A percentile compares a stretch with the other conserved stretches of the same genome.
These are phyloP conservation scores for Astropecten irregularis DNA, from an alignment of 53 echinoderm and acorn worm genomes.

Conservation along the genomic window DNA sequence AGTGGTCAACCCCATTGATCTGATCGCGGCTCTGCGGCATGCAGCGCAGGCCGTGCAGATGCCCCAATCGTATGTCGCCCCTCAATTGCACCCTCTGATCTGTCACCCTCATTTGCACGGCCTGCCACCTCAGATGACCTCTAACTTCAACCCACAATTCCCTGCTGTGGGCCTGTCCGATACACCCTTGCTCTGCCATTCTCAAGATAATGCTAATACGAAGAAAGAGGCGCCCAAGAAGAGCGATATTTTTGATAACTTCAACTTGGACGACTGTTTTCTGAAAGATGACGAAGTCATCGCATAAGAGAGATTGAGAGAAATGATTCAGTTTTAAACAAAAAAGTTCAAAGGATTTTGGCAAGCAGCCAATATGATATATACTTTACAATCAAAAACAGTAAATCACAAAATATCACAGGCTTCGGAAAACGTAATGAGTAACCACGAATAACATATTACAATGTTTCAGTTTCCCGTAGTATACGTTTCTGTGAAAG, in stretches of 20 bases:
- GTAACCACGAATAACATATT: too few species aligned
- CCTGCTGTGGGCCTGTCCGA: neutral
- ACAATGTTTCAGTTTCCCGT: too few species aligned
- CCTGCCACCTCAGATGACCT: neutral
- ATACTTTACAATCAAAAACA: too few species aligned
- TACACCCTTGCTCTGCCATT: neutral
- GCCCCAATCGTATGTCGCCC: neutral
- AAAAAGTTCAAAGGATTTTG: too few species aligned
- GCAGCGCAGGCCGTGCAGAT: constrained; percentile 29
- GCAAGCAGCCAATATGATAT: too few species aligned
- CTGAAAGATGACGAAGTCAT: constrained; percentile 30
- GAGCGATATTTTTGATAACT: constrained; percentile 68
- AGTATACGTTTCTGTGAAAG: too few species aligned
- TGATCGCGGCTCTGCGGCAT: constrained; percentile 76
- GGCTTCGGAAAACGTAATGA: too few species aligned
- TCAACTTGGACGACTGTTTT: constrained; percentile 80
- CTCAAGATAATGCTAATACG: neutral
- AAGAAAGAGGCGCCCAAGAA: neutral
- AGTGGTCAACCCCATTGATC: constrained; percentile 76
- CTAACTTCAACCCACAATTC: neutral
- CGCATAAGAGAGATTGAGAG: neutral
- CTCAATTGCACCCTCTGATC: neutral
- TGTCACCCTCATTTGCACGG: neutral
- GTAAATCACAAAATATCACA: too few species aligned
- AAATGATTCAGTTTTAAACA: too few species aligned